These are phyloP conservation scores for Ptychadena robeensis DNA, from an alignment of 2,797 vertebrate genomes.

Conservation along the genomic window DNA sequence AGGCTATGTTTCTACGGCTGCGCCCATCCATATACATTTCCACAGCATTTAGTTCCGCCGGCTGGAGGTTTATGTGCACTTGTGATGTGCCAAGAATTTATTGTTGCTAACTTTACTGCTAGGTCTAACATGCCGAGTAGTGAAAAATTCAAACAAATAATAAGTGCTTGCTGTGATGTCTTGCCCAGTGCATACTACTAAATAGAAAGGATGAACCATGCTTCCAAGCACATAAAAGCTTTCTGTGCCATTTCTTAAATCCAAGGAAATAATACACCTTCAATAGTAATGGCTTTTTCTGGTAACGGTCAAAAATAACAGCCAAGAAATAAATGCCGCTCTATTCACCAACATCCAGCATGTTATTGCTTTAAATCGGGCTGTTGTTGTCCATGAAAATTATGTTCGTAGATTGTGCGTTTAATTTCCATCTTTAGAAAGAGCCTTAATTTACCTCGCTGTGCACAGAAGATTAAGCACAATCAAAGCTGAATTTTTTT, in stretches of 20 bases:
- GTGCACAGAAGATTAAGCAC: constrained; percentile 53
- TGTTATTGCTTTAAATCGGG: neutral
- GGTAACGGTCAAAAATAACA: neutral
- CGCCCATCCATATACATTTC: too few species aligned
- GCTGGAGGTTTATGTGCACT: too few species aligned
- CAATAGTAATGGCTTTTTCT: neutral
- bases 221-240: neutral
- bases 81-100: too few species aligned
- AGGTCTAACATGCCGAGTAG: neutral
- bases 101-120: too few species aligned
- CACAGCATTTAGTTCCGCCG: too few species aligned
- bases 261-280: neutral
- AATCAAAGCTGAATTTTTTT: constrained; percentile 47
- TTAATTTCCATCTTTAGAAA: constrained; percentile 46
- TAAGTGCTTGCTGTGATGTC: neutral
- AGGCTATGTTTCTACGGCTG: too few species aligned
- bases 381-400: constrained; percentile 18
- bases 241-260: neutral
- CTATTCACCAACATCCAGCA: neutral
- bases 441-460: constrained; percentile 40
- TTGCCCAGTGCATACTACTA: neutral
- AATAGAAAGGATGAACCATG: neutral
- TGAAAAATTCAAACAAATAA: neutral
- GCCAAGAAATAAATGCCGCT: neutral
- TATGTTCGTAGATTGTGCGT: constrained; percentile 12